Percentiles rank a stretch among this genome's conserved stretches.
These are phyloP conservation scores for Drosophila macrothrix DNA, from an alignment of 2,888 invertebrate species.

Conservation along the genomic window DNA sequence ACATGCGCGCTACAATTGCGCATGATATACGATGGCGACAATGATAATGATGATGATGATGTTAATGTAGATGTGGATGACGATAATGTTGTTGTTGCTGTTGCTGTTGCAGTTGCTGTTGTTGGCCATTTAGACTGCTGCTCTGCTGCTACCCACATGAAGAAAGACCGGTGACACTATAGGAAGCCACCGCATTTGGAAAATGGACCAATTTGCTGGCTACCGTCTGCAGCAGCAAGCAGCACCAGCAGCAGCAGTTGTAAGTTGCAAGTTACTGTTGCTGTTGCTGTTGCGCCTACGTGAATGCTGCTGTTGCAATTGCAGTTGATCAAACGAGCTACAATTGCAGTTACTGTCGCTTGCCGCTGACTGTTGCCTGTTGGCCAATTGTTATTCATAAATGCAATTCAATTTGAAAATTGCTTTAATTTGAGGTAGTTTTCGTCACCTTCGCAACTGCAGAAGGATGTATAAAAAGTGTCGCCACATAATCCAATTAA, in stretches of 20 bases:
- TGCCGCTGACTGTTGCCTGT: constrained; percentile 40
- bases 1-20: constrained; percentile 68
- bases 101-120: constrained; percentile 19
- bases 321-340: constrained; percentile 30
- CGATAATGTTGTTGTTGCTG: constrained; percentile 26
- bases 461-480: constrained; percentile 9
- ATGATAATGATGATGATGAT: constrained; percentile 44
- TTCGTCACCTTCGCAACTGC: constrained; percentile 62
- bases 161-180: constrained; percentile 6
- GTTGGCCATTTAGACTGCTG: constrained; percentile 61
- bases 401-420: constrained; percentile 81
- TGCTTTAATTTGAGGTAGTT: constrained; percentile 70
- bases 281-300: constrained; percentile 24
- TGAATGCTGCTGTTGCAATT: constrained; percentile 52
- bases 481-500: constrained; percentile 44
- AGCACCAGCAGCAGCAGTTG: constrained; percentile 35
- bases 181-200: constrained; percentile 74
- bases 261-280: background rate
- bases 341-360: constrained; percentile 21
- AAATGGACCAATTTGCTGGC: constrained; percentile 80
- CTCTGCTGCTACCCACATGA: constrained; percentile 45
- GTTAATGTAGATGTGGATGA: constrained; percentile 40
- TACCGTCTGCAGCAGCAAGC: constrained; percentile 47
- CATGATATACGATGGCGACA: constrained; percentile 81
- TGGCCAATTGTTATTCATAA: constrained; percentile 79